phyloP scores from a whole-genome alignment of 2,797 vertebrate genomes.

The Dendrocincla tyrannina region DNA sequence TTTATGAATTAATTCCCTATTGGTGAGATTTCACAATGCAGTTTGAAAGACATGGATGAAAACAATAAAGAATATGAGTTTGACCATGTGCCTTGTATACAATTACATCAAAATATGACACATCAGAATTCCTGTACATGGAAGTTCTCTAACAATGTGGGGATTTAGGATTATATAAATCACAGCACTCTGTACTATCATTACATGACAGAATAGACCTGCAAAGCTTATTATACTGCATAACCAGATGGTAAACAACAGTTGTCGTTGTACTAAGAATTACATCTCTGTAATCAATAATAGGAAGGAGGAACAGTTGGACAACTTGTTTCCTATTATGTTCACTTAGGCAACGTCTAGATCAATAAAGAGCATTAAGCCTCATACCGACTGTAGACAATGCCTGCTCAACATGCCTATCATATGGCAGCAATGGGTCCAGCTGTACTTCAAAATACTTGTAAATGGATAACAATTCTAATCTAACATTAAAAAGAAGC shows the following conservation, averaged over 20 bases:
- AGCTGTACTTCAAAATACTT: constrained; percentile 47
- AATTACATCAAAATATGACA: constrained; percentile 23
- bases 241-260: constrained; percentile 75
- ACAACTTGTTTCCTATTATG: constrained; percentile 76
- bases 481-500: constrained; percentile 32
- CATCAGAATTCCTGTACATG: constrained; percentile 23
- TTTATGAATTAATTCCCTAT: constrained; percentile 9
- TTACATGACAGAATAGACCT: constrained; percentile 59
- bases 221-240: constrained; percentile 70
- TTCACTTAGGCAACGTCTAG: constrained; percentile 66
- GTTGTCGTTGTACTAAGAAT: constrained; percentile 63
- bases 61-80: not conserved
- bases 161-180: constrained; percentile 62
- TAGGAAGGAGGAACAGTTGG: constrained; percentile 73
- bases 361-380: constrained; percentile 59
- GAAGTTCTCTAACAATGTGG: constrained; percentile 7
- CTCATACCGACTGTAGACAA: constrained; percentile 50
- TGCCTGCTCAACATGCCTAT: constrained; percentile 53
- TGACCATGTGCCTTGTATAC: not conserved
- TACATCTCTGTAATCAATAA: constrained; percentile 75
- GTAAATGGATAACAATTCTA: constrained; percentile 48
- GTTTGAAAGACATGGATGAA: constrained; percentile 10
- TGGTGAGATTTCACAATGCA: not conserved
- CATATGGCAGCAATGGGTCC: constrained; percentile 7
- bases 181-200: constrained; percentile 9